Base-by-base conservation (phyloP, 1,140 invertebrate genomes). In the Phortica variegata region DNA sequence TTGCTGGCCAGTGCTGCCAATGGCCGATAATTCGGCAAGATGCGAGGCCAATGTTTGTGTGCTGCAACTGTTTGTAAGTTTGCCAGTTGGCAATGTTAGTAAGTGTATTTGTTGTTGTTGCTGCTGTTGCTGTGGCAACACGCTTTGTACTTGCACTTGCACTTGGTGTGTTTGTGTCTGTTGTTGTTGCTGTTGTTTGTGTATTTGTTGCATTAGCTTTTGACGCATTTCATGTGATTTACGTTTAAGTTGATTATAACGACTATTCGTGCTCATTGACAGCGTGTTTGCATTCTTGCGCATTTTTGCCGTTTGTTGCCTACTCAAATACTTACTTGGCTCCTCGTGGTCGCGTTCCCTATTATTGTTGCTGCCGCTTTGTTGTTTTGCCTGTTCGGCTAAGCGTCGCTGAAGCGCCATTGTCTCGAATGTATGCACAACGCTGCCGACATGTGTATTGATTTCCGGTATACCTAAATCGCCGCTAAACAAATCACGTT, bases 391-490 rank as follows among this genome's bases (percentile, higher is more conserved):
- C 38, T 49, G 31, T 19, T 70, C 60, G 23, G 66, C 62, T 18
- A 65, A 56, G 6, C 60, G 68, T 1, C 63, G 65, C 37, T 70
- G 71, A 49, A 75, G 49, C 19, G 71, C 71, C 56, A 76, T 37
- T 13, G 69, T 73, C 47, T 76, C 74, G 41, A 76, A 76, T 12
- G 72, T 73, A 48, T 76, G 74, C 34, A 76, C 68, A 36, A 76
- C 70, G 44, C 69, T 73, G 39, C 74, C 74, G 29, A 76, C 74
- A 40, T 75, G 74, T 0, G 69, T 75, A 41, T 47, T 69, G 33
- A 76, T 70, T 52, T 76, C 66, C 19, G 74, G 74, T 41, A 76
- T 76, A 39, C 74, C 74, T 23, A 76, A 56, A 33, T 74, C 72
- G 8, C 74, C 74, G 42, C 61, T 72, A 33, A 76, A 76, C 19